Evolutionary conservation across 2,888 invertebrate genomes (phyloP).

Genomic region (Epinotia brunnichana): DNA sequence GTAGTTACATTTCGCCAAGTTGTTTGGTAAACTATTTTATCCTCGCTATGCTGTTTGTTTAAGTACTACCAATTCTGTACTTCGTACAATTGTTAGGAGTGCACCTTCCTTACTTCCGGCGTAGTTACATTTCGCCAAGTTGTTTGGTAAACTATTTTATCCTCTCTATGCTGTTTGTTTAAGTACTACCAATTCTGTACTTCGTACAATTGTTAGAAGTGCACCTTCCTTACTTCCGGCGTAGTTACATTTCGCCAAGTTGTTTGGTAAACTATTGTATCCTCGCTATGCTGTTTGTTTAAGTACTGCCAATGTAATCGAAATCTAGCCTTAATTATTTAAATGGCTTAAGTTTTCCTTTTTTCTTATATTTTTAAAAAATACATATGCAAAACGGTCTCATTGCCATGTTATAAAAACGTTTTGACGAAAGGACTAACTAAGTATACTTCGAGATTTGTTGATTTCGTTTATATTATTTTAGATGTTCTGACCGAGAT

Average conservation of each 20-base stretch:
- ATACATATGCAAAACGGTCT: too few relatives aligned
- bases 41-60: too few relatives aligned
- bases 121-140: background rate
- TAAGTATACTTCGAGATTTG: background rate
- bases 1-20: background rate
- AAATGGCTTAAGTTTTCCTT: background rate
- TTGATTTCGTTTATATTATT: background rate
- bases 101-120: too few relatives aligned
- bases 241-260: too few relatives aligned
- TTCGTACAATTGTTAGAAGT: too few relatives aligned
- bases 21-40: background rate
- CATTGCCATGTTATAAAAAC: too few relatives aligned
- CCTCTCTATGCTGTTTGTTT: too few relatives aligned
- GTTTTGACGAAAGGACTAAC: too few relatives aligned
- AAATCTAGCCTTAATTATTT: background rate
- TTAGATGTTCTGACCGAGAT: background rate
- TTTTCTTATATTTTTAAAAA: too few relatives aligned
- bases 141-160: background rate
- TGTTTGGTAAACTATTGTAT: background rate
- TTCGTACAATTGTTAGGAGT: background rate
- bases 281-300: too few relatives aligned
- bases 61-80: background rate
- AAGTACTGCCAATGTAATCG: background rate
- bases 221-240: too few relatives aligned
- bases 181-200: background rate